phyloP scores from a whole-genome alignment of 2,797 vertebrate species.

The Helicolenus hilgendorfi region DNA sequence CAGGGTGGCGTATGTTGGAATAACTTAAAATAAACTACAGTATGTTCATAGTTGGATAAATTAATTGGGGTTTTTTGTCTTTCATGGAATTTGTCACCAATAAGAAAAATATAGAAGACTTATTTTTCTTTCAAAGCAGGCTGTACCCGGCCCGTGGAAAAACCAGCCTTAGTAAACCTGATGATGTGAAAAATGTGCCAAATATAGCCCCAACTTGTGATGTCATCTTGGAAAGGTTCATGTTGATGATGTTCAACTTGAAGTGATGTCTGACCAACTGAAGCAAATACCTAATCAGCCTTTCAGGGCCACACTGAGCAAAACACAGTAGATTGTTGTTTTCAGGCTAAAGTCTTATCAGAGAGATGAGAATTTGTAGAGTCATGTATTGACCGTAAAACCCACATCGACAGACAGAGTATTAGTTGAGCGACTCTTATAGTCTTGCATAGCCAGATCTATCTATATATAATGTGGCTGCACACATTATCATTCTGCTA shows the following conservation, averaged over 20 bases:
- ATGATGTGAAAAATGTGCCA: background rate
- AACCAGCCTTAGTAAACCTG: background rate
- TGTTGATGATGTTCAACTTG: background rate
- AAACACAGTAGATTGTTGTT: background rate
- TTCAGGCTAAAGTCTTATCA: background rate
- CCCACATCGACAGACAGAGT: background rate
- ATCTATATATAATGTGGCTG: fast-evolving
- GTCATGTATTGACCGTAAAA: background rate
- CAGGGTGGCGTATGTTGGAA: background rate
- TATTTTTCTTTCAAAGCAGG: background rate
- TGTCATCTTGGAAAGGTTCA: background rate
- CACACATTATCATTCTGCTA: background rate
- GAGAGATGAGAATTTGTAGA: background rate
- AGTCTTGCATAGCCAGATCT: background rate
- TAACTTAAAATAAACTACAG: background rate
- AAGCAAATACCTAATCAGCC: background rate
- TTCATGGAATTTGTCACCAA: background rate
- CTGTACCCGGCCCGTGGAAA: background rate
- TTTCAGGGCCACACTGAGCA: background rate
- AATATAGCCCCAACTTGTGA: background rate
- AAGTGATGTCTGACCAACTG: background rate
- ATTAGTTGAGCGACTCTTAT: background rate
- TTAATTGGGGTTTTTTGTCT: background rate
- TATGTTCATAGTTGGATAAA: background rate
- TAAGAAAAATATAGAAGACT: background rate